These are phyloP conservation scores for Maconellicoccus hirsutus DNA, from an alignment of 1,140 invertebrate genomes.

Conservation along the genomic window DNA sequence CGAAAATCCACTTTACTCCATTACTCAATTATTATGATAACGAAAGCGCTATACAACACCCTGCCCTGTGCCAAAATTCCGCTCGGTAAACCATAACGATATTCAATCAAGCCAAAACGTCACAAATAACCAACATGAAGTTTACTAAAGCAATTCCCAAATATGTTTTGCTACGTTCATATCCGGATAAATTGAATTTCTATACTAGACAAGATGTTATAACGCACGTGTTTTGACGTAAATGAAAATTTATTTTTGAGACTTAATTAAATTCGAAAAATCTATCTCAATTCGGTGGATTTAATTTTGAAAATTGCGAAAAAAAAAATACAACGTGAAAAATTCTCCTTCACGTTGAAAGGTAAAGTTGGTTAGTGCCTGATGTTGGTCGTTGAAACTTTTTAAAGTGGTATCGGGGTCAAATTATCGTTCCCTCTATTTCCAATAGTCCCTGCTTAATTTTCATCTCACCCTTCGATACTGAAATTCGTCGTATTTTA, in stretches of 20 bases:
- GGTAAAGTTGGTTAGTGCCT: neutral
- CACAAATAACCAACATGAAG: neutral
- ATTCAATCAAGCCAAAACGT: neutral
- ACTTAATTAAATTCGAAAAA: neutral
- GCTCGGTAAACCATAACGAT: neutral
- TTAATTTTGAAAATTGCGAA: neutral
- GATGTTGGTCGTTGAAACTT: neutral
- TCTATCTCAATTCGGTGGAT: too few relatives aligned
- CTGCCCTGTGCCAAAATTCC: too few relatives aligned
- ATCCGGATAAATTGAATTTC: neutral
- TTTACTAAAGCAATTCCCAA: neutral
- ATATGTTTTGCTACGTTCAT: neutral
- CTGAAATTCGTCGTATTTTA: neutral
- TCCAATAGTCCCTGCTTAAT: neutral
- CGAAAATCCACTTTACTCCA: too few relatives aligned
- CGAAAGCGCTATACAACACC: too few relatives aligned
- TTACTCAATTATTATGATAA: too few relatives aligned
- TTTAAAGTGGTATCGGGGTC: constrained; percentile 2
- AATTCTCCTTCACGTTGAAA: neutral
- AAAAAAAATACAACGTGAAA: neutral
- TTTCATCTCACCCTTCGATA: constrained; percentile 3
- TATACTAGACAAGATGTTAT: neutral
- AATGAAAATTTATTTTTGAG: neutral
- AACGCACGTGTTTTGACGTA: neutral
- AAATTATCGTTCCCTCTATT: constrained; percentile 4